These are phyloP conservation scores for Scomberomorus guttatus DNA, from an alignment of 2,797 vertebrate genomes.

Conservation along the genomic window DNA sequence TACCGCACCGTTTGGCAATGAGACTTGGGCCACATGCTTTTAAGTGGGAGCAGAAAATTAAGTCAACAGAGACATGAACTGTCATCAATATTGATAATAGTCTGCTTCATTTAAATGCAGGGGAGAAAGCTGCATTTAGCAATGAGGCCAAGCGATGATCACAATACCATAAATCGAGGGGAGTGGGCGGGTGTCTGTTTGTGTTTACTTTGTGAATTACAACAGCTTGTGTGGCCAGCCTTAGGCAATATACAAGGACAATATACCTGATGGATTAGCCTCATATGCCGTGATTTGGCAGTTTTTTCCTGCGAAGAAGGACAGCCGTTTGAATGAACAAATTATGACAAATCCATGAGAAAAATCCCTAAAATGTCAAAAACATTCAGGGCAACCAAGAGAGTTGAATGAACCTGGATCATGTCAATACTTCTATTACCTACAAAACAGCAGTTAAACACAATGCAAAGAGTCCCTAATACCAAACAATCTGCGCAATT, in stretches of 20 bases:
- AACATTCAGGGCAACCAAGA: not conserved
- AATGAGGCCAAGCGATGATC: conserved; percentile 77
- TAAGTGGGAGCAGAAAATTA: conserved; percentile 70
- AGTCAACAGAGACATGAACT: conserved; percentile 72
- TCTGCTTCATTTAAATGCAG: conserved; percentile 73
- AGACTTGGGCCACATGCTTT: conserved; percentile 49
- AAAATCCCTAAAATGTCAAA: conserved; percentile 23
- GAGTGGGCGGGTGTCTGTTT: conserved; percentile 54
- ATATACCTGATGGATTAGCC: conserved; percentile 72
- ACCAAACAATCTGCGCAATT: not conserved
- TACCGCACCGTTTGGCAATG: conserved; percentile 26
- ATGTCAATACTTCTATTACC: not conserved
- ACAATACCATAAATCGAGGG: conserved; percentile 68
- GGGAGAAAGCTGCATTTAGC: conserved; percentile 66
- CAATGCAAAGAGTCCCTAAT: not conserved
- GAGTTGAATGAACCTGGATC: not conserved
- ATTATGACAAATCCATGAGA: conserved; percentile 29
- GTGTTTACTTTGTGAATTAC: conserved; percentile 77
- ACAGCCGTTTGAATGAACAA: conserved; percentile 40
- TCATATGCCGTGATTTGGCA: conserved; percentile 43
- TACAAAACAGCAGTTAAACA: conserved; percentile 12
- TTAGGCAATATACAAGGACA: conserved; percentile 62
- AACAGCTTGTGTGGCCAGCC: conserved; percentile 63
- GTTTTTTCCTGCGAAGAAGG: conserved; percentile 20
- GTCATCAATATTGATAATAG: conserved; percentile 76